A percentile compares a stretch with the other conserved stretches of the same genome.
These are phyloP conservation scores for Pteronotus mesoamericanus DNA, from an alignment of 2,797 vertebrate species.

Conservation along the genomic window DNA sequence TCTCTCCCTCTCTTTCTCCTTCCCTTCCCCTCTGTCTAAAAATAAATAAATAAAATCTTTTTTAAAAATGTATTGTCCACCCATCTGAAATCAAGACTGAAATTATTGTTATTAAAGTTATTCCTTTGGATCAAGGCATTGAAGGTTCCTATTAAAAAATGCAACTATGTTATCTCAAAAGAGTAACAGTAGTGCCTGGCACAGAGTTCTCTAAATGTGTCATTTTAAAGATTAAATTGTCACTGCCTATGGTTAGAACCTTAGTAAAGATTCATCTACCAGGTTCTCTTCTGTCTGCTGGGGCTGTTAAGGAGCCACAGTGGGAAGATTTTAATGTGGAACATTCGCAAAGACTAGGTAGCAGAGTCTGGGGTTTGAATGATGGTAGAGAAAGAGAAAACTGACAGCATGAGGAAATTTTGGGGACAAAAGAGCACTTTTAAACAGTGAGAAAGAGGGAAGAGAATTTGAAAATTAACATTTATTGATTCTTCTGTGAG, in stretches of 20 bases:
- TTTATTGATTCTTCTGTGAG: slow-evolving; percentile 40
- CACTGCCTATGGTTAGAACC: slow-evolving; percentile 20
- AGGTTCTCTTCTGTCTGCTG: not conserved
- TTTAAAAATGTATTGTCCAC: not conserved
- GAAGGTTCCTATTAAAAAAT: slow-evolving; percentile 4
- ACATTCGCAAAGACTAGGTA: not conserved
- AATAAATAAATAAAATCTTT: no score
- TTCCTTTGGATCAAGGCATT: not conserved
- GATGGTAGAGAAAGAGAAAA: not conserved
- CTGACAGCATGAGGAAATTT: not conserved
- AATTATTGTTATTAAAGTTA: slow-evolving; percentile 16
- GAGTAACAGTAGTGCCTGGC: not conserved
- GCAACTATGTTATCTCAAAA: slow-evolving; percentile 31
- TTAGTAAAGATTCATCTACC: slow-evolving; percentile 14
- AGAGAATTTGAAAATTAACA: slow-evolving; percentile 4
- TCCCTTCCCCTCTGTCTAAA: no score
- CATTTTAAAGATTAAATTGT: slow-evolving; percentile 48
- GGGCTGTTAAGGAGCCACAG: not conserved
- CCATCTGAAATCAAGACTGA: not conserved
- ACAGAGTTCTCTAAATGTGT: slow-evolving; percentile 40
- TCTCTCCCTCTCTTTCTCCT: no score
- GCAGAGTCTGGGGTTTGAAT: not conserved
- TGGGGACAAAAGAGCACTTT: not conserved
- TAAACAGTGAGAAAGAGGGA: not conserved
- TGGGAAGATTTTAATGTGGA: not conserved